These are phyloP conservation scores for Grammomys dolichurus DNA, from an alignment of 2,113 vertebrate genomes.

Conservation along the genomic window DNA sequence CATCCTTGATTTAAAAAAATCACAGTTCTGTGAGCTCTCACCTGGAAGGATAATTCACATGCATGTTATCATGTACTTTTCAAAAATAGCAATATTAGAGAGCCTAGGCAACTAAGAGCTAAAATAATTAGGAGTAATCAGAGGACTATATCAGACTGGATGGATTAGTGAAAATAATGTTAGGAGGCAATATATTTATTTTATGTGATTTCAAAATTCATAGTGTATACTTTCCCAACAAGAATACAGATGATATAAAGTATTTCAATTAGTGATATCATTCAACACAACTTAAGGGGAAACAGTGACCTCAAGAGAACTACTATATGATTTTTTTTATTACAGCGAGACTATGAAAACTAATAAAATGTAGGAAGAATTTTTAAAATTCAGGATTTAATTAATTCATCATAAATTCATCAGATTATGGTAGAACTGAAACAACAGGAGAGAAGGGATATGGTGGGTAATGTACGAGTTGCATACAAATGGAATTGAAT, in stretches of 20 bases:
- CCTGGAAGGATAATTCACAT: not conserved
- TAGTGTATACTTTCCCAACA: not conserved
- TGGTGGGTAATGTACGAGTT: not conserved
- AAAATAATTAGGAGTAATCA: not conserved
- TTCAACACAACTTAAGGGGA: not conserved
- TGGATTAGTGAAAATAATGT: not conserved
- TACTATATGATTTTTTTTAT: not conserved
- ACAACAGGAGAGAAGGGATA: not conserved
- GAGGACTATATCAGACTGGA: not conserved
- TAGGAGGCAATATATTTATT: not conserved
- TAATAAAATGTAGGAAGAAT: not conserved
- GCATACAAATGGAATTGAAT: not conserved
- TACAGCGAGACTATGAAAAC: not conserved
- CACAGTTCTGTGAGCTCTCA: not conserved
- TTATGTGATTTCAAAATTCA: not conserved
- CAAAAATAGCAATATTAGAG: not conserved
- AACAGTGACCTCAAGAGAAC: not conserved
- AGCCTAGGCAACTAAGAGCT: not conserved
- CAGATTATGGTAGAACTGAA: not conserved
- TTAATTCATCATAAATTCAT: not conserved
- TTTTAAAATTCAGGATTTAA: not conserved
- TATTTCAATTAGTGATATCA: not conserved
- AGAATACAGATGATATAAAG: not conserved
- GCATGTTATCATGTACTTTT: not conserved
- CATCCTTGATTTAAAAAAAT: not conserved